Base-by-base conservation (phyloP, 2,888 invertebrate species). In the Plagiodera versicolora region DNA sequence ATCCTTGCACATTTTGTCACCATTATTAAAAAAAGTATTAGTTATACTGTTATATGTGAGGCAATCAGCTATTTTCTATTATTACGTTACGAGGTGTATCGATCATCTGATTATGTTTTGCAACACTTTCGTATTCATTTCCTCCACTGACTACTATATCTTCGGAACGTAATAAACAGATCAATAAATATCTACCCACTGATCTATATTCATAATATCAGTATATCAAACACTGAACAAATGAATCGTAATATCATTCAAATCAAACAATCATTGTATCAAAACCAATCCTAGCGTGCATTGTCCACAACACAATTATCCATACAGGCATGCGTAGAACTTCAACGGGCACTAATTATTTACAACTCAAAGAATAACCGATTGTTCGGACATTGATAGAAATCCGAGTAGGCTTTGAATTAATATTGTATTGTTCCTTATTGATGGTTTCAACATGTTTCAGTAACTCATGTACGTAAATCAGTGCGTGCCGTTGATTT, bases 301-400 rank as follows among this genome's bases (percentile, higher is more conserved):
- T 39, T 39, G 14, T 39, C n/a, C 39, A 39, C 11, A 32, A n/a
- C 11, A 14, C 39, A 39, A 39, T 39, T 39, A 39, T 39, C 11
- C 2, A 39, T 39, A 39, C 39, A 14, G 39, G 11, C 39, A 39
- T 39, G 14, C 39, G 39, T 39, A 39, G 39, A 39, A 39, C 39
- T 39, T 39, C 39, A n/a, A 39, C 39, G 11, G 39, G n/a, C n/a
- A 39, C 39, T 39, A 39, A 39, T 39, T n/a, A 39, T 39, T 39
- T n/a, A 39, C 39, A 39, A 39, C 39, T 39, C 39, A 14, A 39
- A 39, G 39, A 39, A 39, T 39, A 14, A 39, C 11, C 39, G 39
- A 39, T 39, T 39, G 39, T 39, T 39, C 39, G 14, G 39, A 39
- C 39, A 39, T 39, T 39, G 39, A 39, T 39, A 39, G 39, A 39